phyloP scores from a whole-genome alignment of 2,113 vertebrate species.

The Cygnus atratus region DNA sequence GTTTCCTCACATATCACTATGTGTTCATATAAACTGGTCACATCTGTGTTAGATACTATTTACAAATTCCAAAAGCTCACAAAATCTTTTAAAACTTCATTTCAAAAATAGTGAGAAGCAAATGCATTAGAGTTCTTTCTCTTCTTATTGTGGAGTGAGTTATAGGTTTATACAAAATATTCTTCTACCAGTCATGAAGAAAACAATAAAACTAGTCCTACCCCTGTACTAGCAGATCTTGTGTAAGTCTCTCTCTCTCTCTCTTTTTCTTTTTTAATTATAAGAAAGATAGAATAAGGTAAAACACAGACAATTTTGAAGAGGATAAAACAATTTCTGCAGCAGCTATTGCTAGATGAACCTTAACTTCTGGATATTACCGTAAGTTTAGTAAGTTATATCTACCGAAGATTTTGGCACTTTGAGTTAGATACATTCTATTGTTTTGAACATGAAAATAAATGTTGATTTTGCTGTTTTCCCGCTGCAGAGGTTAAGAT shows the following conservation, averaged over 20 bases:
- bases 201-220: not conserved
- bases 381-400: not conserved
- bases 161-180: not conserved
- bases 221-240: not conserved
- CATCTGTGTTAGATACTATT: not conserved
- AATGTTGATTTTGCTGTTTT: not conserved
- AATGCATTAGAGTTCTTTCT: not conserved
- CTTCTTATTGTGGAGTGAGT: not conserved
- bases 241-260: not conserved
- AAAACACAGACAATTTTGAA: not conserved
- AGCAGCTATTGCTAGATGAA: not conserved
- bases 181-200: not conserved
- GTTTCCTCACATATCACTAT: not conserved
- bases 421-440: not conserved
- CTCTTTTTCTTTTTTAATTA: not conserved
- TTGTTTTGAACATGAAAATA: not conserved
- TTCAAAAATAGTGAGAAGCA: not conserved
- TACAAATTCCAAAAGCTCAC: not conserved
- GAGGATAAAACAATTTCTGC: not conserved
- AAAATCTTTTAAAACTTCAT: not conserved
- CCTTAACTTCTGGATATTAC: not conserved
- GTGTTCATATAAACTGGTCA: rapidly evolving
- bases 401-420: not conserved
- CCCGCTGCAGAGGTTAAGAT: not conserved
- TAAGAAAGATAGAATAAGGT: not conserved